Percentiles rank a stretch among this genome's conserved stretches.
These are phyloP conservation scores for Masnerella sp. DNA, from an alignment of 2,888 invertebrate genomes.

Conservation along the genomic window DNA sequence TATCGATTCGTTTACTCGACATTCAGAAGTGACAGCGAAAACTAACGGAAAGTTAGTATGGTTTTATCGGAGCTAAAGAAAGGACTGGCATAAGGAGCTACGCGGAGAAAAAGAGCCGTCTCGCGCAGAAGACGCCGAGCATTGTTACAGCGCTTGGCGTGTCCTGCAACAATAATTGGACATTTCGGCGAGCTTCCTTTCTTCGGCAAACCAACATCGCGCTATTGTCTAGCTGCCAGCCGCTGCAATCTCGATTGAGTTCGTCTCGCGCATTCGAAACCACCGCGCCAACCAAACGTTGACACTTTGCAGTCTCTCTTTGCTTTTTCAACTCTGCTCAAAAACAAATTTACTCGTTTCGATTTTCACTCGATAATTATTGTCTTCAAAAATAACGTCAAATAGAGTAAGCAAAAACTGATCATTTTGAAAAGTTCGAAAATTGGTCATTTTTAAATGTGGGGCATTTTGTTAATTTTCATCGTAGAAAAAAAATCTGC, in stretches of 20 bases:
- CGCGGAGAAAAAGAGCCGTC: constrained; percentile 46
- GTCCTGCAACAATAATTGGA: constrained; percentile 58
- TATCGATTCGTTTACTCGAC: constrained; percentile 58
- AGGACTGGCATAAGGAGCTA: constrained; percentile 45
- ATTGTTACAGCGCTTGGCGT: constrained; percentile 49
- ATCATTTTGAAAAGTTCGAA: no score
- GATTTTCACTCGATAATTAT: constrained; percentile 34
- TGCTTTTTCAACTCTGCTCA: constrained; percentile 24
- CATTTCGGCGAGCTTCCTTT: constrained; percentile 55
- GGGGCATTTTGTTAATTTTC: no score
- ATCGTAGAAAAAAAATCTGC: no score
- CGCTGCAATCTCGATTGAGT: constrained; percentile 36
- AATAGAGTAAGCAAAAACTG: no score
- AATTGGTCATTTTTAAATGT: no score
- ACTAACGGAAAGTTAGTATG: constrained; percentile 55
- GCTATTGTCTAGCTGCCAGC: constrained; percentile 42
- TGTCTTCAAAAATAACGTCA: no score
- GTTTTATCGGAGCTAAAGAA: constrained; percentile 49
- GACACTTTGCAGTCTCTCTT: constrained; percentile 34
- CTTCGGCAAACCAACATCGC: constrained; percentile 30
- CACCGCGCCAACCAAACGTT: constrained; percentile 18
- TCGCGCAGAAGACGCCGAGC: constrained; percentile 44
- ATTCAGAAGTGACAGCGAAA: constrained; percentile 55
- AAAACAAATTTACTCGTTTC: constrained; percentile 35
- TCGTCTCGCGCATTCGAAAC: constrained; percentile 31